Base-by-base conservation (phyloP, 2,113 vertebrate genomes). In the Glareola pratincola region DNA sequence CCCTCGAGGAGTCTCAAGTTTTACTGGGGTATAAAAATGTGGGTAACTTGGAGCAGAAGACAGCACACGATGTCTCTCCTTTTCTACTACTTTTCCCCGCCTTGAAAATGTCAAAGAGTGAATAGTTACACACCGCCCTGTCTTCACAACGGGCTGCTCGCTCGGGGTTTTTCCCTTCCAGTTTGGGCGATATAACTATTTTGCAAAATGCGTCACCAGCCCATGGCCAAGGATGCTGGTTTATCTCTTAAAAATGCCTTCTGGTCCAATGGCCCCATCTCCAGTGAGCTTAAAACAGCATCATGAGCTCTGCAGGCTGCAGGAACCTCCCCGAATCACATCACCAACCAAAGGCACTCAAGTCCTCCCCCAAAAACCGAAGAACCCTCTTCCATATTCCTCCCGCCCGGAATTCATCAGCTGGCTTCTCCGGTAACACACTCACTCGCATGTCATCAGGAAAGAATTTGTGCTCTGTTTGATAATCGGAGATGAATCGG, bases 401-500 rank as follows among this genome's bases (percentile, higher is more conserved):
- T 24, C 41, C 63, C 17, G 0, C 83, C 48, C 81, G 19, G 45
- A 60, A 64, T 7, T 64, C 85, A 47, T 93, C 93, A 68, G 85
- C 81, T 71, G 90, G 45, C 72, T 83, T 23, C 92, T 88, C 90
- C 2, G 0, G 54, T 45, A 85, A 72, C 57, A 4, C 13, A 12
- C 41, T 47, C 50, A 11, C 76, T 26, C 11, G 1, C 13, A 0
- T 59, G 88, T 96, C 94, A 97, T 76, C 45, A 2, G 94, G 91
- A 93, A 97, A 94, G 96, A 97, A 96, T 97, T 79, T 22, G 75
- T 41, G 92, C 85, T 72, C 45, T 4, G 62, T 73, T 90, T 82
- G 94, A 94, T 85, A 60, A 36, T 54, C 27, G 4, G 92, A 54
- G 86, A 54, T 90, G 90, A 82, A 85, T 93, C 27, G 17, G 81